Conservation (phyloP, 2,113 vertebrate genomes). For the Indri indri region DNA sequence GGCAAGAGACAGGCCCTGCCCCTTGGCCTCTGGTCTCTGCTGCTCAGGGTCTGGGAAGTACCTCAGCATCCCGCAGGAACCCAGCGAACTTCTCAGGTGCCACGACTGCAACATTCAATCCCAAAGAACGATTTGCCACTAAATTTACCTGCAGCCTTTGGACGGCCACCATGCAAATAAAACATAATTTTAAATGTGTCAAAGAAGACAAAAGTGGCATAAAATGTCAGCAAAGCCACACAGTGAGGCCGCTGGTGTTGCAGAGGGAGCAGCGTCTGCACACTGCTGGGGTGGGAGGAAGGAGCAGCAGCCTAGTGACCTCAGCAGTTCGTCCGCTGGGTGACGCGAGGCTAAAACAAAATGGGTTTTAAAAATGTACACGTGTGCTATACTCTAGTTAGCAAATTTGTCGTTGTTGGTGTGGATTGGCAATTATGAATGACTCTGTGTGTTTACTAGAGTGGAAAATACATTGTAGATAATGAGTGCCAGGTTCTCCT, state of each 20-base stretch:
- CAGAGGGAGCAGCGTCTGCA: rapidly evolving
- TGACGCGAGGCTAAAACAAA: too few species aligned
- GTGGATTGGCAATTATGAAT: too few species aligned
- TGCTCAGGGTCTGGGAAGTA: not conserved
- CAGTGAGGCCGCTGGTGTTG: rapidly evolving
- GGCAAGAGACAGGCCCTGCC: not conserved
- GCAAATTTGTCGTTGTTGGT: rapidly evolving
- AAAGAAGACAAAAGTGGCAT: not conserved
- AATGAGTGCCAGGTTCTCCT: rapidly evolving
- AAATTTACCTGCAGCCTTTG: too few species aligned
- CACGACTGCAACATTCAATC: rapidly evolving
- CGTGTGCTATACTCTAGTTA: not conserved
- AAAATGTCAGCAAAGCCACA: not conserved
- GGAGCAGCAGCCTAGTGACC: rapidly evolving
- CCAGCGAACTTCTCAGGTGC: rapidly evolving
- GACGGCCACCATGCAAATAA: not conserved
- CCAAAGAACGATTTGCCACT: not conserved
- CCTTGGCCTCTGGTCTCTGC: not conserved
- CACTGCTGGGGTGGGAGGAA: not conserved
- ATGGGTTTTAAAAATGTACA: too few species aligned
- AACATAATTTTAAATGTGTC: not conserved
- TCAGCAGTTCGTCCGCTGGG: rapidly evolving
- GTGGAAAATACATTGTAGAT: rapidly evolving
- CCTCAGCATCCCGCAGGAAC: not conserved
- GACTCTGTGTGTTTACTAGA: too few species aligned